Evolutionary conservation across 2,113 vertebrate species (phyloP), one percentile per base, ranked within the genome.

Genomic region (Electrona antarctica): DNA sequence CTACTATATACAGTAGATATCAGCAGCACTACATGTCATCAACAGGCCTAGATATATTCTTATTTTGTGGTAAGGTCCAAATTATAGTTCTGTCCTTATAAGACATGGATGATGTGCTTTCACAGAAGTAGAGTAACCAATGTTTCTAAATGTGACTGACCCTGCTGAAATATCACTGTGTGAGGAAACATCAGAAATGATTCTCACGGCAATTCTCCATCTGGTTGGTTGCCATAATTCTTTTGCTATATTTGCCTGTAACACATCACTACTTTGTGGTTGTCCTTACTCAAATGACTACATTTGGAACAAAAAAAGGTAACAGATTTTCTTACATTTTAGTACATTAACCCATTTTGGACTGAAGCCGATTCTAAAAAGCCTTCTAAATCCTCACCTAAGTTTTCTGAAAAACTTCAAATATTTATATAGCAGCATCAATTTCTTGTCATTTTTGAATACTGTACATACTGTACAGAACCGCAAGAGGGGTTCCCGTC

Each of bases 171-270:
- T 88, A 83, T 71, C 62, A 61, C 81, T 74, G 72, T 82, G 47
- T 81, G 86, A 85, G 83, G 77, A 79, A 83, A 79, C 75, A 67
- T 60, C 59, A 61, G 73, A 77, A 79, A 80, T 72, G 73, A 89
- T 91, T 91, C 87, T 91, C 87, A 90, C 87, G 90, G 88, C 69
- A 76, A 74, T 69, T 73, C 64, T 77, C 71, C 56, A 72, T 84
- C 54, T 80, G 64, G 67, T 74, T 65, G 54, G 58, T 73, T 82
- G 70, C 68, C 75, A 59, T 67, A 68, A 68, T 78, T 77, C 77
- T 76, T 58, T 77, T 64, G 64, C 72, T 70, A 58, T 70, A 71
- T 82, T 81, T 86, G 63, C 79, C 82, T 81, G 60, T 74, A 70
- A 78, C 74, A 74, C 79, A 63, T 67, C 77, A 76, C 76, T 75